These are phyloP conservation scores for Aeoliscus strigatus DNA, from an alignment of 2,797 vertebrate species.

Conservation along the genomic window DNA sequence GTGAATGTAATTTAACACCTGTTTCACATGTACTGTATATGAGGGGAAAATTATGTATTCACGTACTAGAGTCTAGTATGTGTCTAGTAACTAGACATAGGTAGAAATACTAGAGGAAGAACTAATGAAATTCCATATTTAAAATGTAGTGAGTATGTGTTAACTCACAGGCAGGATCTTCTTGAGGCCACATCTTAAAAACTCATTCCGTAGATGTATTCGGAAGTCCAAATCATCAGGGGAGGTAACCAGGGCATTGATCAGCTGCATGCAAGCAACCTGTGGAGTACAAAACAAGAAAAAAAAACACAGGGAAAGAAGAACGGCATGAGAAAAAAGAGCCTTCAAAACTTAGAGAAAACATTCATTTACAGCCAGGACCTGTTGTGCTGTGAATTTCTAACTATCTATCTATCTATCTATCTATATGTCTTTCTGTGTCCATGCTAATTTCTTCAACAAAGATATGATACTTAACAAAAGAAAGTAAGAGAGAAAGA, in stretches of 20 bases:
- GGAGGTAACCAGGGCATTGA: conserved; percentile 94
- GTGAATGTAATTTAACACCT: too few relatives aligned
- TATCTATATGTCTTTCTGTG: too few relatives aligned
- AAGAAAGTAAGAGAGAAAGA: conserved; percentile 2
- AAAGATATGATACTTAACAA: not conserved
- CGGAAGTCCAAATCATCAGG: conserved; percentile 97
- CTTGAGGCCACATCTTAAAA: conserved; percentile 91
- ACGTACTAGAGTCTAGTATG: too few relatives aligned
- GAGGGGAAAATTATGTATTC: too few relatives aligned
- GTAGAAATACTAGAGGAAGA: not conserved
- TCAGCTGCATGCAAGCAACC: conserved; percentile 98
- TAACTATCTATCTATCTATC: too few relatives aligned
- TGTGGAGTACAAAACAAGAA: conserved; percentile 48
- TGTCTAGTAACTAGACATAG: too few relatives aligned
- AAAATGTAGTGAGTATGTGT: not conserved
- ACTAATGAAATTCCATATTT: too few relatives aligned
- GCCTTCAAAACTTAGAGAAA: too few relatives aligned
- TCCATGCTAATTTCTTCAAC: too few relatives aligned
- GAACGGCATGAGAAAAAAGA: not conserved
- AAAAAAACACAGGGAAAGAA: conserved; percentile 8
- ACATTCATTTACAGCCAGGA: too few relatives aligned
- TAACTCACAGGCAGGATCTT: conserved; percentile 90
- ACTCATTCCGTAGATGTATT: conserved; percentile 98
- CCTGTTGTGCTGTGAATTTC: too few relatives aligned
- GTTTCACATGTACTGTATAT: too few relatives aligned